These are phyloP conservation scores for Ctenochaetus hawaiiensis DNA, from an alignment of 2,797 vertebrate species.

Conservation along the genomic window DNA sequence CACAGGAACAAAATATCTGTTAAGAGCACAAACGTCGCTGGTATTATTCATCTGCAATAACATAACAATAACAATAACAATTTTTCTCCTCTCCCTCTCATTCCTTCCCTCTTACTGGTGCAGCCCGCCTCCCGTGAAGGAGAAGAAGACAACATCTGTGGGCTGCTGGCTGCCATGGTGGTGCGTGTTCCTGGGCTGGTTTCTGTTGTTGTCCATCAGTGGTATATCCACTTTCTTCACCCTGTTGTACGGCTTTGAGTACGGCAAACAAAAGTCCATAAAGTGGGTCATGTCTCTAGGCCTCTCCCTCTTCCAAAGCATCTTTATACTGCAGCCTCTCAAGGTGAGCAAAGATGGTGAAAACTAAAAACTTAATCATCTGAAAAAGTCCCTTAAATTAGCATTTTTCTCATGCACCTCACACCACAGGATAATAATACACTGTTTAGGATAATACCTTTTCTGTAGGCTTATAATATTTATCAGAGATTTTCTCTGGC, in stretches of 20 bases:
- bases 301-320: conserved; percentile 89
- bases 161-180: conserved; percentile 88
- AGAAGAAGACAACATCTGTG: conserved; percentile 43
- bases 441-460: not conserved
- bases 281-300: conserved; percentile 89
- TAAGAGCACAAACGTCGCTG: not conserved
- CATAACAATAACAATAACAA: too few relatives aligned
- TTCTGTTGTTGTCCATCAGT: conserved; percentile 86
- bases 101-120: not conserved
- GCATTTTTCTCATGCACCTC: not conserved
- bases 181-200: conserved; percentile 89
- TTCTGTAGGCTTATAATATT: not conserved
- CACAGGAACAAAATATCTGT: too few relatives aligned
- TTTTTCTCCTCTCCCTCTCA: not conserved
- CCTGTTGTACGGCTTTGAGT: conserved; percentile 87
- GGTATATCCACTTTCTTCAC: conserved; percentile 88
- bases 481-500: not conserved
- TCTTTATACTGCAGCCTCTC: conserved; percentile 90
- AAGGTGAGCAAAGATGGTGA: conserved; percentile 78
- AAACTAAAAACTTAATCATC: not conserved
- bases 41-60: conserved; percentile 4
- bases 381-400: not conserved
- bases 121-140: conserved; percentile 69
- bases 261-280: conserved; percentile 85
- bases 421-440: not conserved